phyloP scores from a whole-genome alignment of 1,140 invertebrate species.

The Meloidogyne hapla region DNA sequence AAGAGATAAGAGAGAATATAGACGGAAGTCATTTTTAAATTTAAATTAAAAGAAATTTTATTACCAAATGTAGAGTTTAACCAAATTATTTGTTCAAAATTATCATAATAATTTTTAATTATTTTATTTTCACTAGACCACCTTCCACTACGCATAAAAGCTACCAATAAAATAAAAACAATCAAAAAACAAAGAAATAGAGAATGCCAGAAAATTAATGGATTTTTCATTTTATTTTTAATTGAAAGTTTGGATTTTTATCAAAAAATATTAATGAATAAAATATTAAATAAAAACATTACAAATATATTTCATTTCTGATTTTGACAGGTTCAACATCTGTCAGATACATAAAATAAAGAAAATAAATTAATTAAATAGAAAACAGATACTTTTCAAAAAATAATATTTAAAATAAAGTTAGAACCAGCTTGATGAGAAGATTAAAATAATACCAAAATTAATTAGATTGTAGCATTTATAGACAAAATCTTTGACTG shows the following conservation, averaged over 20 bases:
- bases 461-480: no score
- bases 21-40: no score
- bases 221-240: not conserved
- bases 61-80: not conserved
- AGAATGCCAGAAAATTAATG: constrained; percentile 21
- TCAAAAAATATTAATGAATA: not conserved
- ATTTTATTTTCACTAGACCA: not conserved
- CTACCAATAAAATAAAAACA: constrained; percentile 19
- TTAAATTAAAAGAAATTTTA: no score
- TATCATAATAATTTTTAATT: constrained; percentile 5
- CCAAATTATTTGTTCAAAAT: not conserved
- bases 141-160: constrained; percentile 17
- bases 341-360: no score
- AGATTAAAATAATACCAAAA: no score
- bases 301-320: not conserved
- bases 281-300: no score
- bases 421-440: no score
- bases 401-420: no score
- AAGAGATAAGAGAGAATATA: no score
- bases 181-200: constrained; percentile 23
- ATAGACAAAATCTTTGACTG: no score
- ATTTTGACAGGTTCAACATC: not conserved
- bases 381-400: no score
- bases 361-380: no score
- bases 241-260: not conserved